Base-by-base conservation (phyloP, 2,797 vertebrate genomes). In the Malurus splendens region DNA sequence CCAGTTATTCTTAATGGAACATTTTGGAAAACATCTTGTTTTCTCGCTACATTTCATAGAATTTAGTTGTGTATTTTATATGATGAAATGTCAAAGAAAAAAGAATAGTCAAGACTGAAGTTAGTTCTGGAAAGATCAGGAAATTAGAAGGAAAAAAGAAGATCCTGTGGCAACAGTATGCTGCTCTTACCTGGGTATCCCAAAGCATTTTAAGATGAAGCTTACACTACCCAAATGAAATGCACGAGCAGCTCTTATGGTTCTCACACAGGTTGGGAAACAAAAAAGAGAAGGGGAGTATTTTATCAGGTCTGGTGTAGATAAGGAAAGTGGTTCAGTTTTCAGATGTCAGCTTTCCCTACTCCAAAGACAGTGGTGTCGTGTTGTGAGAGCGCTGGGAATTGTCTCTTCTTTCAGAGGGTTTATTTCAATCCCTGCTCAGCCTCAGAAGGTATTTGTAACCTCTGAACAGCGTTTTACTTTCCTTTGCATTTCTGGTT, bases 161-260 rank as follows among this genome's bases (percentile, higher is more conserved):
- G n/a, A 25, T 68, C 33, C 14, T 1, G 3, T 36, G 18, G n/a
- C 27, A 79, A 5, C 12, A 64, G 3, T 30, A 32, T 57, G 20
- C n/a, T 86, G 33, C 50, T 78, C 39, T 64, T 87, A 19, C 30
- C 8, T 33, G 14, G 16, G 11, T 38, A 51, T 32, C n/a, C n/a
- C 41, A 32, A 20, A 64, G 27, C 12, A 30, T 64, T 88, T 90
- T 52, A 42, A 68, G 47, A 10, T 61, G 27, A 71, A 68, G 16
- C 22, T 70, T 56, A 8, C 0, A 0, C 13, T 68, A 1, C 36
- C 10, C 16, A 39, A 61, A 0, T 64, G 32, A 68, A 81, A 83
- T 36, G 42, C 8, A 27, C 9, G 50, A 68, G 30, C 30, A 78
- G 30, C 27, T 68, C 50, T 78, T 67, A 19, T 0, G 2, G 10